Base-by-base conservation (phyloP, 2,888 invertebrate genomes). In the Tineola bisselliella region DNA sequence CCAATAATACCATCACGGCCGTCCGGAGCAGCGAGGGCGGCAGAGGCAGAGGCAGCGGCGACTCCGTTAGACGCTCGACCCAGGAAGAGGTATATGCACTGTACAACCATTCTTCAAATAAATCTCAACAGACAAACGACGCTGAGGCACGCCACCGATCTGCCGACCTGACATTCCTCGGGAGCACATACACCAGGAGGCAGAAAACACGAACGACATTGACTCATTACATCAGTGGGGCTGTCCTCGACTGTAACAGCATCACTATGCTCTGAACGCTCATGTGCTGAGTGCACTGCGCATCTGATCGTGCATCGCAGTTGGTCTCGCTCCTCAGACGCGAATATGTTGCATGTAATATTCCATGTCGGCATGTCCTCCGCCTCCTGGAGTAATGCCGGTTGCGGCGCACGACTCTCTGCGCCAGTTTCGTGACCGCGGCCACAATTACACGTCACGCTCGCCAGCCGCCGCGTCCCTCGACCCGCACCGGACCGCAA, bases 391-490 rank as follows among this genome's bases (percentile, higher is more conserved):
- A 15, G 15, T 25, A 18, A 15, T 6, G 10, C 13, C 25, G 25
- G 31, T 17, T 6, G 13, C 33, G 33, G 44, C 3, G 38, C 59
- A 43, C 54, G 60, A 44, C 44, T 43, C 44, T 15, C 18, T 44
- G 48, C 60, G 60, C 60, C 65, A 68, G 68, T 65, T 65, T 68
- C 76, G 75, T 75, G 76, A 17, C 72, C 68, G 66, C 69, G 66
- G 67, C 66, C 61, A 70, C 76, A 73, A 74, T 74, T 73, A 70
- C 75, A 69, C 76, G 74, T 73, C 75, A 73, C 76, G 77, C 73
- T 31, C 52, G 30, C 56, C 57, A 43, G 61, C 18, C 59, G 15
- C 33, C 62, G 38, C 38, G 59, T 61, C 60, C 52, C 58, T 44
- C 60, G 58, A 43, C 12, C 48, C 6, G 13, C n/a, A 11, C 38